A percentile compares a stretch with the other conserved stretches of the same genome.
Conservation (phyloP, 2,888 invertebrate species). For the Nymphalis polychloros region DNA sequence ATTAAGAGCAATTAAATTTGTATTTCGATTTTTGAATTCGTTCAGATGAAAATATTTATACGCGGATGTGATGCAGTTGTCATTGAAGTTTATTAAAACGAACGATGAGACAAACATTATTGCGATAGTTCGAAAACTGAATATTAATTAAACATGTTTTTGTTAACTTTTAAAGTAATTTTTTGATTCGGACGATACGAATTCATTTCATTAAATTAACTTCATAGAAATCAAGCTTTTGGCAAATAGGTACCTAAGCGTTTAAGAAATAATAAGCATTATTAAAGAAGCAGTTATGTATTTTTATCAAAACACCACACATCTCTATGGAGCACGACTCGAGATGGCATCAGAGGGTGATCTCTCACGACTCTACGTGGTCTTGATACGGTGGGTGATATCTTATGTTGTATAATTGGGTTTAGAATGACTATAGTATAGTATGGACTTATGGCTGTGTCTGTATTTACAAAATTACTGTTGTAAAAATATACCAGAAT, state of each 20-base stretch:
- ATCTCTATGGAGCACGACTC: conserved; percentile 36
- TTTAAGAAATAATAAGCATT: conserved; percentile 1
- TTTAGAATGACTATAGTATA: conserved; percentile 28
- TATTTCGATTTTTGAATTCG: conserved; percentile 1
- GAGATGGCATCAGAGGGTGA: conserved; percentile 37
- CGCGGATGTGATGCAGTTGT: too few relatives aligned
- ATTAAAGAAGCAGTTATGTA: conserved; percentile 3
- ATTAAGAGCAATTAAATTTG: conserved; percentile 23
- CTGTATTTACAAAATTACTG: neutral
- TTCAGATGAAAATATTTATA: neutral
- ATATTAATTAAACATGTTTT: too few relatives aligned
- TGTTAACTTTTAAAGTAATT: too few relatives aligned
- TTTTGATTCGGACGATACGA: too few relatives aligned
- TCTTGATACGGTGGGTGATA: conserved; percentile 60
- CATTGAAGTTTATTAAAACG: too few relatives aligned
- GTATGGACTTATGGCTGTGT: conserved; percentile 3
- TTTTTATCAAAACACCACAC: conserved; percentile 33
- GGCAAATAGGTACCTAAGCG: neutral
- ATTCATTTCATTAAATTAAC: too few relatives aligned
- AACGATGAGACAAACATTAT: too few relatives aligned
- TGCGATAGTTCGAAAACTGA: too few relatives aligned
- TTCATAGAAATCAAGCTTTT: neutral
- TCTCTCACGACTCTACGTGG: conserved; percentile 55
- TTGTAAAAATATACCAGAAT: neutral
- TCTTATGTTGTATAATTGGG: conserved; percentile 40